phyloP scores from a whole-genome alignment of 1,140 invertebrate species.

The Drosophila willistoni region DNA sequence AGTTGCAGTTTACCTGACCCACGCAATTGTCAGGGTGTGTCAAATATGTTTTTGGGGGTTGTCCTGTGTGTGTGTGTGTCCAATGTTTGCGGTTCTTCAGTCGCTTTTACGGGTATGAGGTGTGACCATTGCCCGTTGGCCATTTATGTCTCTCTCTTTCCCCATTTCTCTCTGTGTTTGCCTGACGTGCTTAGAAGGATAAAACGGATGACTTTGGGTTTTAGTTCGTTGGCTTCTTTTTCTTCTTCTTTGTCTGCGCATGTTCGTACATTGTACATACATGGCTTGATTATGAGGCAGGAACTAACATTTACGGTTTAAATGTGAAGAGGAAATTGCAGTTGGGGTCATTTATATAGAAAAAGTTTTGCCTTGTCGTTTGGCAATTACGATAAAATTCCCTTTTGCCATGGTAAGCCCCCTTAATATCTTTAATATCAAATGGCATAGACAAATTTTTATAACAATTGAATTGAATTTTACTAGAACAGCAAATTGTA shows the following conservation, averaged over 20 bases:
- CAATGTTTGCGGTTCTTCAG: slow-evolving; percentile 3
- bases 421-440: not conserved
- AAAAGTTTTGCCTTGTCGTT: not conserved
- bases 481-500: too few species aligned
- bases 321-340: slow-evolving; percentile 6
- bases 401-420: not conserved
- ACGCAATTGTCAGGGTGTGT: slow-evolving; percentile 61
- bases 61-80: slow-evolving; percentile 19
- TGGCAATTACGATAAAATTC: slow-evolving; percentile 2
- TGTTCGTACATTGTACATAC: not conserved
- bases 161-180: not conserved
- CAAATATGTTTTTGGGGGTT: slow-evolving; percentile 31
- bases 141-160: not conserved
- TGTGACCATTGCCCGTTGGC: slow-evolving; percentile 10
- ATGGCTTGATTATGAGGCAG: slow-evolving; percentile 15
- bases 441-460: not conserved
- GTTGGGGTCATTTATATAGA: not conserved
- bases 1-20: slow-evolving; percentile 70
- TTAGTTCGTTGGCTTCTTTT: slow-evolving; percentile 7
- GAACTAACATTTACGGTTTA: slow-evolving; percentile 20
- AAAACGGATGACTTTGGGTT: slow-evolving; percentile 14
- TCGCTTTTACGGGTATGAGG: slow-evolving; percentile 30
- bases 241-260: not conserved
- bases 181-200: slow-evolving; percentile 23
- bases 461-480: too few species aligned